These are phyloP conservation scores for Hippoglossus stenolepis DNA, from an alignment of 2,113 vertebrate species.

Conservation along the genomic window DNA sequence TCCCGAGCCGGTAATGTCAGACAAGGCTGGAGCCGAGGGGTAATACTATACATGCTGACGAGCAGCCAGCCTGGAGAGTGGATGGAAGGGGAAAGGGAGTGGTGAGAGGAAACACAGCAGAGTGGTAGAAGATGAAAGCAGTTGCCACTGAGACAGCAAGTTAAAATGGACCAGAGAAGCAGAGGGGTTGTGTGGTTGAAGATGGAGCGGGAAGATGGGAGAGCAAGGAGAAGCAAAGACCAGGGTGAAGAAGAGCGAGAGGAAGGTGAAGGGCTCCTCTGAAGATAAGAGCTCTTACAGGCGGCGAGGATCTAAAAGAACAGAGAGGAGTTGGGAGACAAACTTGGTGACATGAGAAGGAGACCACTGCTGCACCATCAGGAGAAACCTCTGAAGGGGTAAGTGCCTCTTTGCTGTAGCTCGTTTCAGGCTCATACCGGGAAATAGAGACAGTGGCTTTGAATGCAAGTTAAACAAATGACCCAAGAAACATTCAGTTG, in stretches of 20 bases:
- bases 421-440: slow-evolving; percentile 2
- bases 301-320: slow-evolving; percentile 3
- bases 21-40: slow-evolving; percentile 90
- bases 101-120: slow-evolving; percentile 83
- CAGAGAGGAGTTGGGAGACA: slow-evolving; percentile 9
- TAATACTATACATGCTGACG: slow-evolving; percentile 95
- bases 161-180: slow-evolving; percentile 32
- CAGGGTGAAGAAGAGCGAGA: neutral
- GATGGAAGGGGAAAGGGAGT: slow-evolving; percentile 50
- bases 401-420: slow-evolving; percentile 39
- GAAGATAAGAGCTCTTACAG: slow-evolving; percentile 22
- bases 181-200: slow-evolving; percentile 23
- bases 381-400: slow-evolving; percentile 35
- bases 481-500: neutral
- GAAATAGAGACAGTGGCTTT: slow-evolving; percentile 21
- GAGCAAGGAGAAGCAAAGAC: neutral
- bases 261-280: neutral
- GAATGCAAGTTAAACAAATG: neutral
- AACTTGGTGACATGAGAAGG: slow-evolving; percentile 17
- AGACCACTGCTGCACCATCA: neutral
- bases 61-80: slow-evolving; percentile 62
- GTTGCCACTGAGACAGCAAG: slow-evolving; percentile 25
- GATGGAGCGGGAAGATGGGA: slow-evolving; percentile 60
- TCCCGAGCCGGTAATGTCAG: slow-evolving; percentile 96
- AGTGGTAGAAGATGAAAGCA: slow-evolving; percentile 61